Evolutionary conservation across 2,113 vertebrate species (phyloP).

Genomic region (Cyphomyrus plagiostoma): DNA sequence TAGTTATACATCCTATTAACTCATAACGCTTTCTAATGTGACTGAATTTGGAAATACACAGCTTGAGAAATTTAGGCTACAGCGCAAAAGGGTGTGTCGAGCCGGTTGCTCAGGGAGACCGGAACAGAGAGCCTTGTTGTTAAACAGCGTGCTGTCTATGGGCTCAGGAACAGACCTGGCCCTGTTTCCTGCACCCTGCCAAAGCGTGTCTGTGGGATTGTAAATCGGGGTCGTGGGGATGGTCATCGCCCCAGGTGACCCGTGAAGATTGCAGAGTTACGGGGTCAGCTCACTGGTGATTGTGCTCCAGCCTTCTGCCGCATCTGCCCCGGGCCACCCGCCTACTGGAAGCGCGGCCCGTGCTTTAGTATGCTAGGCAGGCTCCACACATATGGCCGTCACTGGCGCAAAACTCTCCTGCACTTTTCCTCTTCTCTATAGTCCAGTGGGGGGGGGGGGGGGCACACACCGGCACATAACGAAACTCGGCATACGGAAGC

Average conservation of each 20-base stretch:
- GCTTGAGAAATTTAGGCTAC: not conserved
- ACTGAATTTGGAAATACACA: not conserved
- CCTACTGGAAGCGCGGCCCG: not conserved
- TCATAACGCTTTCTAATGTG: not conserved
- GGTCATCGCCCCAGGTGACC: not conserved
- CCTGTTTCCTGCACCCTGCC: not conserved
- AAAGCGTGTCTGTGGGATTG: not conserved
- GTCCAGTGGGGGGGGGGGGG: not conserved
- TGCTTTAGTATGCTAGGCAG: not conserved
- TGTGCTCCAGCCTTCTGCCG: not conserved
- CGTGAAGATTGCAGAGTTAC: not conserved
- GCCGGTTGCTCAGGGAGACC: not conserved
- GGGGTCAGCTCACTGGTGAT: not conserved
- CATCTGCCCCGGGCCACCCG: not conserved
- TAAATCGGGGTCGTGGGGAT: not conserved
- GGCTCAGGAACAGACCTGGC: not conserved
- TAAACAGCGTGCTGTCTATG: not conserved
- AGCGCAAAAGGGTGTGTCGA: not conserved
- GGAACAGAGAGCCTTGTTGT: not conserved
- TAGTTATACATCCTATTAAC: not conserved
- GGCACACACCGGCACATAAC: not conserved
- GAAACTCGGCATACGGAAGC: conserved; percentile 11
- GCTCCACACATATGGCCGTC: conserved; percentile 13
- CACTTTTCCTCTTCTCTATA: not conserved
- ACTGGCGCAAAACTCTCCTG: not conserved